Conservation (phyloP, 2,797 vertebrate genomes). For the Sphenopsis melanotis region DNA sequence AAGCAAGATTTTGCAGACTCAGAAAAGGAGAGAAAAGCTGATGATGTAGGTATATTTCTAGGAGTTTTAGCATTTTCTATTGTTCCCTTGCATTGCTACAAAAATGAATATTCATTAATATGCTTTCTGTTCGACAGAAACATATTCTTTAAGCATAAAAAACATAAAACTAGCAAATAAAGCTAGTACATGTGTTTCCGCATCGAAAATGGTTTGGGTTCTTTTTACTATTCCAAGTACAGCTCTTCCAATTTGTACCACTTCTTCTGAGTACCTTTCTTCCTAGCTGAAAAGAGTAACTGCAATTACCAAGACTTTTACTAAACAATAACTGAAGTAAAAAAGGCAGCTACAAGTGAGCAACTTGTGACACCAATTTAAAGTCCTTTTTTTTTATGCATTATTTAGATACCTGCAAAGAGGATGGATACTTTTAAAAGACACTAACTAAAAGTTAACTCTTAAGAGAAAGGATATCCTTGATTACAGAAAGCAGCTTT, state of each 20-base stretch:
- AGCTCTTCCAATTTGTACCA: background rate
- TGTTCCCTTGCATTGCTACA: background rate
- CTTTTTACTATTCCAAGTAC: background rate
- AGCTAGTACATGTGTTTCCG: background rate
- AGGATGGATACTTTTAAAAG: background rate
- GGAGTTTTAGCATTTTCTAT: background rate
- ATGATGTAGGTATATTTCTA: background rate
- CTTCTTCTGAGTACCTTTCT: background rate
- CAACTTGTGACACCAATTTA: background rate
- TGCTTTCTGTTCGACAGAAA: background rate
- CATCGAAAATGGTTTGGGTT: background rate
- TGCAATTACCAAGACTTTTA: background rate
- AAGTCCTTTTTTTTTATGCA: background rate
- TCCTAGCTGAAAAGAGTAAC: background rate
- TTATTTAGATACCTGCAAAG: background rate
- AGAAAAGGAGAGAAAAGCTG: background rate
- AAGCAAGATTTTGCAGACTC: background rate
- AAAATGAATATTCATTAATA: background rate
- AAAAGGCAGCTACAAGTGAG: background rate
- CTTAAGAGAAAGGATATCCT: background rate
- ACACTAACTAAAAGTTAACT: background rate
- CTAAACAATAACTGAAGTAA: background rate
- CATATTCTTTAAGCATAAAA: conserved; percentile 12
- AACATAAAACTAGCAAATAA: background rate
- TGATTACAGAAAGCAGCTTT: background rate